These are phyloP conservation scores for Clistopyga incitator DNA, from an alignment of 2,888 invertebrate genomes.

Conservation along the genomic window DNA sequence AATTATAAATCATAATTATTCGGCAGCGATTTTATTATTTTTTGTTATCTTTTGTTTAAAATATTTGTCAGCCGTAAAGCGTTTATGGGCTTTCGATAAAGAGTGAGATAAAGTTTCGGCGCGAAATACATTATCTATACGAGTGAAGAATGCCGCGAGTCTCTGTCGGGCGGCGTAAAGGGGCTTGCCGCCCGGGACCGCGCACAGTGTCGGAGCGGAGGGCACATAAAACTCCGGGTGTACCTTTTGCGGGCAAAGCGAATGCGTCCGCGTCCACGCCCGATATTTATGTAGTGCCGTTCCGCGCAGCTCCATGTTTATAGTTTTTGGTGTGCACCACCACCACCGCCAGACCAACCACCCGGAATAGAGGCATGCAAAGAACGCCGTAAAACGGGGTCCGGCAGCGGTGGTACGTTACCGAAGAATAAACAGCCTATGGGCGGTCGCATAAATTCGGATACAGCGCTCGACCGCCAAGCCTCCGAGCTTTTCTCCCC, in stretches of 20 bases:
- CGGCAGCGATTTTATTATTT: background rate
- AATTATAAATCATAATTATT: background rate
- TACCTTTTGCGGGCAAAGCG: constrained; percentile 52
- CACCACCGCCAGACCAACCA: constrained; percentile 45
- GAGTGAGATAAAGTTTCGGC: constrained; percentile 16
- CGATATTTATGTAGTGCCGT: constrained; percentile 80
- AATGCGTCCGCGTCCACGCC: constrained; percentile 60
- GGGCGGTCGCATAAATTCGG: constrained; percentile 74
- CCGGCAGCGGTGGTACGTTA: constrained; percentile 62
- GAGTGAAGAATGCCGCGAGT: background rate
- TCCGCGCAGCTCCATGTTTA: constrained; percentile 76
- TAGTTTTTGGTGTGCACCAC: constrained; percentile 69
- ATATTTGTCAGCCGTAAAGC: background rate
- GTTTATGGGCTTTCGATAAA: constrained; percentile 19
- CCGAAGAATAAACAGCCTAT: constrained; percentile 77
- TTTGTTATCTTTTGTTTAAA: background rate
- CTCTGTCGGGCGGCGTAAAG: constrained; percentile 7
- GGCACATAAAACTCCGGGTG: constrained; percentile 67
- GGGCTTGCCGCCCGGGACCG: constrained; percentile 39
- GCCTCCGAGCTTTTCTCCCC: constrained; percentile 40
- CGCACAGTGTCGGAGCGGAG: constrained; percentile 18
- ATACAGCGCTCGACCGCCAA: constrained; percentile 38
- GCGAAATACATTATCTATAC: background rate
- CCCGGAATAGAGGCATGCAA: constrained; percentile 75
- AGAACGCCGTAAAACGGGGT: constrained; percentile 78